Conservation (phyloP, 2,797 vertebrate genomes). For the Podarcis siculus region DNA sequence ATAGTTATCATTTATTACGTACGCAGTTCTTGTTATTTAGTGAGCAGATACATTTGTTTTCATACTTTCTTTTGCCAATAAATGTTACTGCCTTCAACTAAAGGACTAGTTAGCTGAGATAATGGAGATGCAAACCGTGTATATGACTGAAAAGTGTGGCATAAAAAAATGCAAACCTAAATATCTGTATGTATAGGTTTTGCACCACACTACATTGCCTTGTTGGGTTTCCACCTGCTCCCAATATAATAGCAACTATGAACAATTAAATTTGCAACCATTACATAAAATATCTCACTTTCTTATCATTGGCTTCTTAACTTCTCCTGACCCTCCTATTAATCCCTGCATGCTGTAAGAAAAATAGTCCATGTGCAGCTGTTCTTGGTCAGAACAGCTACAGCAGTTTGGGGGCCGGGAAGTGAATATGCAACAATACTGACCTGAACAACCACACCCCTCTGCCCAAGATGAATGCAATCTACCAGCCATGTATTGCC, state of each 20-base stretch:
- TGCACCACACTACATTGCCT: not conserved
- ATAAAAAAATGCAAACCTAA: not conserved
- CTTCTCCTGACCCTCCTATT: not conserved
- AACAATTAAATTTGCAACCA: not conserved
- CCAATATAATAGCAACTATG: not conserved
- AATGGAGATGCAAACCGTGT: not conserved
- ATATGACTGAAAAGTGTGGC: not conserved
- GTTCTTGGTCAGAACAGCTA: not conserved
- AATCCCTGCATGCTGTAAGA: not conserved
- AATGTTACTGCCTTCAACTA: not conserved
- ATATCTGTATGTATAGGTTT: not conserved
- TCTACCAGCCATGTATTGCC: not conserved
- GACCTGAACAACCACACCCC: not conserved
- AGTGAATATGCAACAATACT: not conserved
- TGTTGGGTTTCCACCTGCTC: not conserved
- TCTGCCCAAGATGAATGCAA: not conserved
- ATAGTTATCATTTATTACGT: not conserved
- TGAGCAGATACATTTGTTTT: not conserved
- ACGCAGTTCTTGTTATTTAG: not conserved
- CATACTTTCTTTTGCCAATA: not conserved
- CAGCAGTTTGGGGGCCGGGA: not conserved
- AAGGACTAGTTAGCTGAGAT: not conserved
- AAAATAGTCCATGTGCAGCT: not conserved
- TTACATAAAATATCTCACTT: not conserved
- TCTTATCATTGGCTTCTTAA: not conserved